Evolutionary conservation across 1,140 invertebrate genomes (phyloP).

Genomic region (Drosophila quadrilineata): DNA sequence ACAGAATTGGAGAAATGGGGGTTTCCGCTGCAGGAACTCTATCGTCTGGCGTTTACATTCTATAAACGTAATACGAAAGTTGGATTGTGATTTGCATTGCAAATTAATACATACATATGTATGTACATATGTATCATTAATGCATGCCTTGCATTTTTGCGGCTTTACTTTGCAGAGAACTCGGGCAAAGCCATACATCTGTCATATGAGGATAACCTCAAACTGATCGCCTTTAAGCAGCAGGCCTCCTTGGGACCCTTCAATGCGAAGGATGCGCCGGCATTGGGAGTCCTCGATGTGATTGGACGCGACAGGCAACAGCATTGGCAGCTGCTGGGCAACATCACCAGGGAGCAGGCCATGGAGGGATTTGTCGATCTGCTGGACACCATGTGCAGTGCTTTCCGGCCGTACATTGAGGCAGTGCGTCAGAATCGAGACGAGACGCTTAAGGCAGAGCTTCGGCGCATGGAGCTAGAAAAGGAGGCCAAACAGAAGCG

Average conservation of each 20-base stretch:
- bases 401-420: constrained; percentile 95
- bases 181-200: constrained; percentile 97
- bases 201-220: constrained; percentile 95
- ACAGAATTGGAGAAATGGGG: constrained; percentile 83
- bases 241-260: constrained; percentile 95
- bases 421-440: constrained; percentile 93
- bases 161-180: constrained; percentile 90
- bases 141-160: background rate
- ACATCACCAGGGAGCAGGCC: constrained; percentile 92
- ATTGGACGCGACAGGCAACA: constrained; percentile 95
- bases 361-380: constrained; percentile 96
- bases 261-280: constrained; percentile 88
- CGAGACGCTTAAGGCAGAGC: constrained; percentile 84
- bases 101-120: constrained; percentile 13
- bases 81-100: background rate
- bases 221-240: constrained; percentile 94
- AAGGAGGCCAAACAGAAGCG: constrained; percentile 81
- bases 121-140: too few species aligned
- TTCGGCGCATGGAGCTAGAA: constrained; percentile 82
- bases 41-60: constrained; percentile 91
- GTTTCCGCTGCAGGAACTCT: constrained; percentile 89
- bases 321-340: constrained; percentile 95
- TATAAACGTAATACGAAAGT: constrained; percentile 89
- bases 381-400: constrained; percentile 91
- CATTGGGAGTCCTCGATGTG: constrained; percentile 96